Evolutionary conservation across 2,888 invertebrate genomes (phyloP), one percentile per base, ranked within the genome.

Genomic region (Graphium colonna): DNA sequence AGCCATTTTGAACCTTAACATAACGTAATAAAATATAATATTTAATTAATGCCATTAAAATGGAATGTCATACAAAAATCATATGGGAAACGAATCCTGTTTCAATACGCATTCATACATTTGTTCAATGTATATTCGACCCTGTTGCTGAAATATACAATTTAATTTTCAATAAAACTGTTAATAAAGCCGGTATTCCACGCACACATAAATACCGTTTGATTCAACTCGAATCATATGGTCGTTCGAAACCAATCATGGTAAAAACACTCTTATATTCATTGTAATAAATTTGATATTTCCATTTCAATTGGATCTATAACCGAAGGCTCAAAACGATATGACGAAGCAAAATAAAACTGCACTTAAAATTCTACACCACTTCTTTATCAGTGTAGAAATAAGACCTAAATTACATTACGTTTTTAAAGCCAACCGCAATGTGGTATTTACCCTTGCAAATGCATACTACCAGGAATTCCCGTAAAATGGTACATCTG

Each of bases 21-120:
- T 0, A 0, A 0, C 0, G 0, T 0, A 0, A 13, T 70, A 78
- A 51, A 62, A 57, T 45, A 44, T 18, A 71, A 60, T 68, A 60
- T 68, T 42, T 46, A 18, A 55, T 52, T 16, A 12, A 10, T 12
- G 13, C 44, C 40, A 46, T 52, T 59, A 61, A 64, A 71, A 73
- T 69, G 82, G 82, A 83, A 84, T 85, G 82, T 75, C 74, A 79
- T 75, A 83, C 82, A 81, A 78, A 82, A 82, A 83, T 84, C 84
- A 84, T 85, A 84, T 85, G 84, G 82, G 82, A 81, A 78, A 71
- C 71, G 64, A 79, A 83, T 84, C 84, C 82, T 78, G 84, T 84
- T 84, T 75, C 64, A 59, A 70, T 70, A 58, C 70, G 72, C 71
- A 74, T 64, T 55, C 44, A 43, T 45, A 28, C 50, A 52, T 8